These are phyloP conservation scores for Watsonalla binaria DNA, from an alignment of 2,888 invertebrate species.

Conservation along the genomic window DNA sequence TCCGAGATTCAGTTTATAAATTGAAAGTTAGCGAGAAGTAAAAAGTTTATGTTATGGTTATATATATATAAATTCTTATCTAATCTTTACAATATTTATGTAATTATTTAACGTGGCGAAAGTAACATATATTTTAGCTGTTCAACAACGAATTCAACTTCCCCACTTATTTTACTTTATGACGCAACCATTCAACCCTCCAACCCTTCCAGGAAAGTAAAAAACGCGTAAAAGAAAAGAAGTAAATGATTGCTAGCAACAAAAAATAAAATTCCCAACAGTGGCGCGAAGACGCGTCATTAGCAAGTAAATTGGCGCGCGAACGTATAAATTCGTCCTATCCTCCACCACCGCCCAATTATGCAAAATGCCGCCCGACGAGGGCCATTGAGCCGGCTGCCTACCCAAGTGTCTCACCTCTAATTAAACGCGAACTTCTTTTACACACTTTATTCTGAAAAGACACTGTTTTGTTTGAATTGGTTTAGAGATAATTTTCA, in stretches of 20 bases:
- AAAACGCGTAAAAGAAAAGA: conserved; percentile 10
- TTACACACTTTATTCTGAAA: conserved; percentile 75
- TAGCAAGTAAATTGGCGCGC: conserved; percentile 77
- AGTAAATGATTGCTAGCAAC: conserved; percentile 24
- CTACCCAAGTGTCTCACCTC: conserved; percentile 70
- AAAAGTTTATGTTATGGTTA: too few species aligned
- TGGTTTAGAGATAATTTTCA: background rate
- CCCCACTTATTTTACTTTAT: too few species aligned
- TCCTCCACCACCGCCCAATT: conserved; percentile 72
- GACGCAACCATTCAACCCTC: background rate
- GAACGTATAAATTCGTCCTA: conserved; percentile 74
- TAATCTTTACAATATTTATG: too few species aligned
- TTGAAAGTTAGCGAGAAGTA: too few species aligned
- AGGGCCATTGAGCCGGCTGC: conserved; percentile 71
- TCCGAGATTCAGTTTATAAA: too few species aligned
- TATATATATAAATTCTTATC: too few species aligned
- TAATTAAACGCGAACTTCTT: conserved; percentile 76
- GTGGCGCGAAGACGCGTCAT: conserved; percentile 71
- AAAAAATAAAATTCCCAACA: conserved; percentile 47
- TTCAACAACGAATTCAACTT: too few species aligned
- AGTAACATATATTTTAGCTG: too few species aligned
- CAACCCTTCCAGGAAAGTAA: background rate
- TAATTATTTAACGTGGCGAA: too few species aligned
- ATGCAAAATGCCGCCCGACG: conserved; percentile 76
- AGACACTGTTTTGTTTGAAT: conserved; percentile 37